Base-by-base conservation (phyloP, 2,888 invertebrate genomes). In the Sepiola atlantica region DNA sequence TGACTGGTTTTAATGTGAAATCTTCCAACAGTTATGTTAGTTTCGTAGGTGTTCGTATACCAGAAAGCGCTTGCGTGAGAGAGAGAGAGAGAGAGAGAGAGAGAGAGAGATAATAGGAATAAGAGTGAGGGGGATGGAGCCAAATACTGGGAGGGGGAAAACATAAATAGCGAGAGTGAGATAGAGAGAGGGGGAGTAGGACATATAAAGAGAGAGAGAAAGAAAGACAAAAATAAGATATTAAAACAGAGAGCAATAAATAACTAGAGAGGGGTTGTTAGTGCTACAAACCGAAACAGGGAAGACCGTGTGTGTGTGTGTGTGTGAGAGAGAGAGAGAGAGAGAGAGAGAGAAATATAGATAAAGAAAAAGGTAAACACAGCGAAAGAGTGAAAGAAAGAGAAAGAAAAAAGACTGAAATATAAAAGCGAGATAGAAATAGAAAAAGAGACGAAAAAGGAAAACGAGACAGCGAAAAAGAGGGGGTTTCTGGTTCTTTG, bases 1-100 rank as follows among this genome's bases (percentile, higher is more conserved):
- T 77, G 77, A 77, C 77, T 77, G n/a, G 77, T 77, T 77, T 77
- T 77, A 77, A 77, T 77, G 77, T 77, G 77, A 4, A 77, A 77
- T 77, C 16, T n/a, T n/a, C 77, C 77, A n/a, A 77, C 61, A 28
- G 24, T 61, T 21, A 24, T 61, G 61, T 45, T 45, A 45, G 45
- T 45, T 45, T 45, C 45, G 61, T 61, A 3, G 21, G 10, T 24
- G 61, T 61, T 61, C 24, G 61, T 28, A 24, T 61, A 24, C 10
- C 2, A 45, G 45, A 45, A 2, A 61, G 28, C 10, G 61, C 21
- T 24, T 20, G 77, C n/a, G n/a, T n/a, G n/a, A 32, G 3, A 16
- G n/a, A 16, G 77, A 16, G 77, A 32, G n/a, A n/a, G 77, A 14
- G n/a, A n/a, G n/a, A 32, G 3, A 16, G n/a, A 16, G 77, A 16